Conservation (phyloP, 2,797 vertebrate species). For the Eutrigla gurnardus region DNA sequence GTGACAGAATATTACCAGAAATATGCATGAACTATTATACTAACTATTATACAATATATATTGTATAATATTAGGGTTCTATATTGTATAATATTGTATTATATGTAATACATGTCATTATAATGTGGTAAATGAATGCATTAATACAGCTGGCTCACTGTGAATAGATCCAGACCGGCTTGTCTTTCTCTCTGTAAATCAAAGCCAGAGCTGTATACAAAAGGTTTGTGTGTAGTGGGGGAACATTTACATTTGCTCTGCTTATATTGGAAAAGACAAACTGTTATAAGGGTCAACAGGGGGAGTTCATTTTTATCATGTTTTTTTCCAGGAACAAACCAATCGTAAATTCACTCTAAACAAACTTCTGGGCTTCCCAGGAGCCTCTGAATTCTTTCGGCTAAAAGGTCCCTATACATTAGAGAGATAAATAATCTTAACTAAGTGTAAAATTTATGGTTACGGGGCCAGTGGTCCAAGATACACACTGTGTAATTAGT, state of each 20-base stretch:
- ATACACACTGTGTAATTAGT: neutral
- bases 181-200: neutral
- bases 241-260: slow-evolving; percentile 22
- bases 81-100: too few relatives aligned
- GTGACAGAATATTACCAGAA: neutral
- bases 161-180: neutral
- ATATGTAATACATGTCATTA: too few relatives aligned
- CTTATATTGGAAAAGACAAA: slow-evolving; percentile 9
- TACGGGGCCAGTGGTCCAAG: too few relatives aligned
- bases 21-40: neutral
- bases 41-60: too few relatives aligned
- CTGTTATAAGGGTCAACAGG: slow-evolving; percentile 14
- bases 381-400: neutral
- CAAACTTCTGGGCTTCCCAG: neutral
- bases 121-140: neutral
- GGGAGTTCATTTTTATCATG: slow-evolving; percentile 30
- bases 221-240: neutral
- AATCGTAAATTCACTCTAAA: neutral
- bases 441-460: neutral
- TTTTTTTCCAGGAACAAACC: slow-evolving; percentile 9
- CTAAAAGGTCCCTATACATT: neutral
- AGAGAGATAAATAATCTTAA: neutral
- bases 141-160: neutral
- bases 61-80: too few relatives aligned
- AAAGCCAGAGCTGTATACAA: neutral